Percentiles rank a stretch among this genome's conserved stretches.
Conservation (phyloP, 2,888 invertebrate species). For the Agrenia bidenticulata region DNA sequence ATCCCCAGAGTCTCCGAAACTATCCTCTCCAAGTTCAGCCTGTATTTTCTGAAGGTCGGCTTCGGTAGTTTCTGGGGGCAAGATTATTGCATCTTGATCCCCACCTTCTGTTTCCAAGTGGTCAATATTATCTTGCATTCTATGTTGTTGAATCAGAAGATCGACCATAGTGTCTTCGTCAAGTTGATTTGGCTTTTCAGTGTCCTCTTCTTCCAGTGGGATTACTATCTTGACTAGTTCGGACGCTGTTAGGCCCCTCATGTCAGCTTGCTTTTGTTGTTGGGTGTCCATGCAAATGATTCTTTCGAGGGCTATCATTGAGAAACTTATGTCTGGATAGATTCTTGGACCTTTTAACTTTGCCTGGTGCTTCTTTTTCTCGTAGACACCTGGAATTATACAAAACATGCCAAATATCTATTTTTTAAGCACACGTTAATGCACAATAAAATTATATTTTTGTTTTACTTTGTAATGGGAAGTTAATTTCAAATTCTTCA, state of each 20-base stretch:
- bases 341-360: slow-evolving; percentile 32
- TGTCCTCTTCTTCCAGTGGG: slow-evolving; percentile 19
- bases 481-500: slow-evolving; percentile 44
- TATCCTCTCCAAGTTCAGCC: slow-evolving; percentile 16
- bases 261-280: slow-evolving; percentile 49
- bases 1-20: slow-evolving; percentile 2
- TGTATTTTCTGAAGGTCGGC: slow-evolving; percentile 6
- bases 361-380: slow-evolving; percentile 25
- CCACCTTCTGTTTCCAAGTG: slow-evolving; percentile 21
- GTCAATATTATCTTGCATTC: slow-evolving; percentile 35
- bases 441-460: neutral
- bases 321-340: slow-evolving; percentile 47
- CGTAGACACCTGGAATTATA: slow-evolving; percentile 32
- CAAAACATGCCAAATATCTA: neutral
- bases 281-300: slow-evolving; percentile 49
- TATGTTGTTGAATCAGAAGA: slow-evolving; percentile 35
- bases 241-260: slow-evolving; percentile 44
- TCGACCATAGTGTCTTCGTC: slow-evolving; percentile 39
- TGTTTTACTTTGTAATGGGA: slow-evolving; percentile 25
- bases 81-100: slow-evolving; percentile 4
- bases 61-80: slow-evolving; percentile 6
- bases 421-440: neutral
- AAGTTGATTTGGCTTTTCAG: slow-evolving; percentile 19
- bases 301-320: slow-evolving; percentile 44
- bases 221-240: slow-evolving; percentile 14